Base-by-base conservation (phyloP, 2,113 vertebrate species). In the Pan paniscus region DNA sequence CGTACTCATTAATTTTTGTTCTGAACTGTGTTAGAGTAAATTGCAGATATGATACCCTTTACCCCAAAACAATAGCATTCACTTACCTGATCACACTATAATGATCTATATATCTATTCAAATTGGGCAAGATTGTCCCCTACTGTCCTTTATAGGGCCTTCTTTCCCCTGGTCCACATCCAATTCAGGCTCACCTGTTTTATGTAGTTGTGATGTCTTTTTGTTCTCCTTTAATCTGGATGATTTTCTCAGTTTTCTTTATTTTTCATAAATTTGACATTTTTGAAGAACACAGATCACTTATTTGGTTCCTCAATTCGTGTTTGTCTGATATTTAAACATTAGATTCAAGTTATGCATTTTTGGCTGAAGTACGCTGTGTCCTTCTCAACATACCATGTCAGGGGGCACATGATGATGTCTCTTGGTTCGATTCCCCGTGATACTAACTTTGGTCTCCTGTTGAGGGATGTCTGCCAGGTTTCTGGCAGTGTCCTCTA, bases 321-420 rank as follows among this genome's bases (percentile, higher is more conserved):
- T 25, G 40, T 38, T 50, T 18, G 55, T 59, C 35, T 0, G 0
- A 7, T 30, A 70, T 52, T 59, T 40, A 30, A 61, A 61, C 40
- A 4, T 70, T 68, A 43, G 68, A 68, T 23, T n/a, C 57, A 59
- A 40, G 30, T 20, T 18, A 0, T 20, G 50, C 35, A 2, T 30
- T 76, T 79, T 78, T 83, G 48, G 25, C 59, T 2, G 35, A 70
- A 32, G 40, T 20, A 18, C 25, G 10, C 25, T 9, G 46, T 11
- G 5, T 79, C 50, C 52, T 78, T 75, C 67, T 35, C 32, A 18
- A n/a, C n/a, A 23, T 17, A 1, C 32, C 1, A 0, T 11, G 6
- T 85, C 35, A 79, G 5, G 25, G 23, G 2, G 3, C 0, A 0
- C 10, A 0, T 3, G 52, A 0, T 3, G 52, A 6, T 7, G 10